Evolutionary conservation across 2,888 invertebrate genomes (phyloP).

Genomic region (Melikaiella ostensackeni): DNA sequence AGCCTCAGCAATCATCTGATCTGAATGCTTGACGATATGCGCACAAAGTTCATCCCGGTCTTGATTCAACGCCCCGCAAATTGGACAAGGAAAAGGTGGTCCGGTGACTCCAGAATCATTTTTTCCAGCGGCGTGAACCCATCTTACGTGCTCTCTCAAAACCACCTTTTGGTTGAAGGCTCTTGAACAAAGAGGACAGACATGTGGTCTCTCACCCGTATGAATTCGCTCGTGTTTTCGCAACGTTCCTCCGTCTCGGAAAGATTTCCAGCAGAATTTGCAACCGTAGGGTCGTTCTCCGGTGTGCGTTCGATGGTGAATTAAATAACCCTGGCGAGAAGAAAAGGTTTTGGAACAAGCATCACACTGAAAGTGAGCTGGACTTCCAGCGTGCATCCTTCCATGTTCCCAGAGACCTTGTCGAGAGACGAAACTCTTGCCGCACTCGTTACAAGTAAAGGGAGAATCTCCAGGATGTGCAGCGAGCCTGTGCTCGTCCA

Average conservation of each 20-base stretch:
- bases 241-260: slow-evolving; percentile 79
- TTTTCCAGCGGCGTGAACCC: slow-evolving; percentile 78
- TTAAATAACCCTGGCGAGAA: slow-evolving; percentile 78
- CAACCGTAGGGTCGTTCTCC: slow-evolving; percentile 80
- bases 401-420: slow-evolving; percentile 78
- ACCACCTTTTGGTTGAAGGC: slow-evolving; percentile 81
- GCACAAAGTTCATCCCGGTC: slow-evolving; percentile 79
- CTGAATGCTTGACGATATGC: slow-evolving; percentile 79
- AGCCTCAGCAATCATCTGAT: slow-evolving; percentile 78
- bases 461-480: slow-evolving; percentile 76
- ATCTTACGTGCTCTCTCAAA: slow-evolving; percentile 79
- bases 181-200: slow-evolving; percentile 78
- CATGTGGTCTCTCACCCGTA: slow-evolving; percentile 79
- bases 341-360: slow-evolving; percentile 79
- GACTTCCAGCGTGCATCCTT: slow-evolving; percentile 76
- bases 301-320: slow-evolving; percentile 79
- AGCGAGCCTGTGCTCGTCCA: slow-evolving; percentile 76
- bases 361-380: slow-evolving; percentile 77
- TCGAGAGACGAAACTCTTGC: slow-evolving; percentile 77
- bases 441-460: slow-evolving; percentile 76
- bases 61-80: slow-evolving; percentile 76
- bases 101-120: slow-evolving; percentile 71
- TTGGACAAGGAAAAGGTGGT: slow-evolving; percentile 76
- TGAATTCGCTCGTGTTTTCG: slow-evolving; percentile 79
- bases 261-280: slow-evolving; percentile 79